Evolutionary conservation across 2,888 invertebrate genomes (phyloP), one percentile per base, ranked within the genome.

Genomic region (Subacronicta megacephala): DNA sequence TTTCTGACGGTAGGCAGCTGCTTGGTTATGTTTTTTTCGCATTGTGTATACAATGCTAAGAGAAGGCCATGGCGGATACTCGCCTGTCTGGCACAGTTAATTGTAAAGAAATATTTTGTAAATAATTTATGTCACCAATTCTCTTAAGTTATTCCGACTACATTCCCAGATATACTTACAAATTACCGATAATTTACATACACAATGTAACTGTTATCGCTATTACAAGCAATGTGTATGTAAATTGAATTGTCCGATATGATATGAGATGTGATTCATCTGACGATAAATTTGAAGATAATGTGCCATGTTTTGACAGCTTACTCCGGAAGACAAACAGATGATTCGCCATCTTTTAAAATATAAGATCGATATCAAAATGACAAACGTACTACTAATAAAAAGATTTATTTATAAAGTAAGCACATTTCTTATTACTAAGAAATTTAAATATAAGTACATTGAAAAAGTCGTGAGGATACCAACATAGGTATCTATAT

Each of bases 141-240:
- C 5, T 0, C n/a, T 31, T 31, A 9, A 26, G 7, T 26, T 26
- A 10, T 26, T 26, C 26, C 3, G 26, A 31, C 31, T n/a, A 31
- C 31, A 31, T 31, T 31, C 1, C 31, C 31, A 31, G 31, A 31
- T 31, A 31, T 31, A 31, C n/a, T n/a, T 31, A 31, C n/a, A n/a
- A 5, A 31, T 31, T 26, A 26, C 9, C 26, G 26, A 26, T 26
- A 26, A 66, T 66, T 59, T 59, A 51, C 51, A 66, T 62, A 37
- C 40, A 40, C 41, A 26, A 41, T 44, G 50, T 66, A 41, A 62
- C 41, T 26, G 23, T 45, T 36, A 52, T 46, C 23, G 33, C 7
- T 15, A 17, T 46, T 26, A 35, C 63, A 38, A 1, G 52, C 46
- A 16, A 62, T 69, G 26, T 38, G 38, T 51, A 65, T 65, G 65